A percentile compares a stretch with the other conserved stretches of the same genome.
phyloP scores from a whole-genome alignment of 2,797 vertebrate species.

The Champsocephalus esox region DNA sequence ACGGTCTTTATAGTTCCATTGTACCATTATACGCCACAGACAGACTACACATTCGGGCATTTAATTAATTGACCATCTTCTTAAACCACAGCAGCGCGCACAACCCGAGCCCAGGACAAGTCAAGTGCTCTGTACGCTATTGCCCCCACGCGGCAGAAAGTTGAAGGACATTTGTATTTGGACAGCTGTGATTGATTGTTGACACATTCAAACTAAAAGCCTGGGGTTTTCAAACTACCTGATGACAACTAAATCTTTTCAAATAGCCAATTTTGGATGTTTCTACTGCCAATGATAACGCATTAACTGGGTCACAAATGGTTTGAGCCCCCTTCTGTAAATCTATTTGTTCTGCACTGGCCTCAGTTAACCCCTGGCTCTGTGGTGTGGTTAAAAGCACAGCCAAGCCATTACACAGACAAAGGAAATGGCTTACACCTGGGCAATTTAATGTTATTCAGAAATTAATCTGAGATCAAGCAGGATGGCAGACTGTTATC shows the following conservation, averaged over 20 bases:
- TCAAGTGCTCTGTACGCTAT: slow-evolving; percentile 72
- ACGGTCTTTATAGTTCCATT: neutral
- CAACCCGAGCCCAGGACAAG: slow-evolving; percentile 28
- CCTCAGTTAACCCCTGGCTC: slow-evolving; percentile 21
- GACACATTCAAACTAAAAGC: slow-evolving; percentile 56
- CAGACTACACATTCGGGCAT: neutral
- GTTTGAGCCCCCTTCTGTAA: slow-evolving; percentile 10
- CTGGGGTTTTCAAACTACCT: slow-evolving; percentile 42
- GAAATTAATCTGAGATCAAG: slow-evolving; percentile 39
- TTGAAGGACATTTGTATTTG: slow-evolving; percentile 30
- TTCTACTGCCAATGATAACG: slow-evolving; percentile 27
- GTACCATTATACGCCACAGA: neutral
- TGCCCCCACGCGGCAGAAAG: slow-evolving; percentile 80
- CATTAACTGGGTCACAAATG: slow-evolving; percentile 49
- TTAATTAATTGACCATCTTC: slow-evolving; percentile 33
- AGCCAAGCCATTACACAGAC: neutral
- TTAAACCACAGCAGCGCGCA: slow-evolving; percentile 43
- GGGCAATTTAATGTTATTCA: slow-evolving; percentile 20
- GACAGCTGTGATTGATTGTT: slow-evolving; percentile 69
- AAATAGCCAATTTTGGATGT: slow-evolving; percentile 29
- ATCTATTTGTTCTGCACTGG: slow-evolving; percentile 39
- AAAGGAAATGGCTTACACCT: slow-evolving; percentile 18
- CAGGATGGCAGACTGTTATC: neutral
- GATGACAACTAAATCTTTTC: slow-evolving; percentile 50
- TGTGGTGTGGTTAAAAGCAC: slow-evolving; percentile 26